These are phyloP conservation scores for Galeopterus variegatus DNA, from an alignment of 2,113 vertebrate species.

Conservation along the genomic window DNA sequence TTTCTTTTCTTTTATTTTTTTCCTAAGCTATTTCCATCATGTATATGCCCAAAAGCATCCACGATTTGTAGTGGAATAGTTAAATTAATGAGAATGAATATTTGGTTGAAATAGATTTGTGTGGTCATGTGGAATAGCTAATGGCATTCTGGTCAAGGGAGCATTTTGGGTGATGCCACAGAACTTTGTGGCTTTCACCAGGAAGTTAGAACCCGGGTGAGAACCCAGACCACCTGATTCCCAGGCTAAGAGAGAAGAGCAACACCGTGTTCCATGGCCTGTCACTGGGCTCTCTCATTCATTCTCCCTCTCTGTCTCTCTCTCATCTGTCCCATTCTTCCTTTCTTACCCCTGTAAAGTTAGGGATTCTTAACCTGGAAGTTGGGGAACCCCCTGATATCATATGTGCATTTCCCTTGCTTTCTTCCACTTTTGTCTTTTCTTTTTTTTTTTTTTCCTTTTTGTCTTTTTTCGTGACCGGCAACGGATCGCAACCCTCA, in stretches of 20 bases:
- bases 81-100: neutral
- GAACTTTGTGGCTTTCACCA: neutral
- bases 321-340: neutral
- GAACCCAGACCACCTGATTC: neutral
- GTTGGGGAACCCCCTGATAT: neutral
- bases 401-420: neutral
- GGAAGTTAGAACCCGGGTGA: neutral
- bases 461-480: no score
- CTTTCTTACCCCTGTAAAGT: neutral
- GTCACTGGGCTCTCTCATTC: fast-evolving
- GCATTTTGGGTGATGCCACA: neutral
- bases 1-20: no score
- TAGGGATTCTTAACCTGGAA: neutral
- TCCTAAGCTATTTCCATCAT: neutral
- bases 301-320: fast-evolving
- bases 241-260: neutral
- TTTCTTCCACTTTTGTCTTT: neutral
- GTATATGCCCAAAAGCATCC: neutral
- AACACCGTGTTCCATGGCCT: neutral
- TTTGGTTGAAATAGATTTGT: neutral
- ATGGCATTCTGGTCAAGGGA: neutral
- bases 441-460: no score
- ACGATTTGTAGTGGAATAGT: neutral
- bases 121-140: neutral
- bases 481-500: no score